phyloP scores from a whole-genome alignment of 2,113 vertebrate species.

The Ctenomys sociabilis region DNA sequence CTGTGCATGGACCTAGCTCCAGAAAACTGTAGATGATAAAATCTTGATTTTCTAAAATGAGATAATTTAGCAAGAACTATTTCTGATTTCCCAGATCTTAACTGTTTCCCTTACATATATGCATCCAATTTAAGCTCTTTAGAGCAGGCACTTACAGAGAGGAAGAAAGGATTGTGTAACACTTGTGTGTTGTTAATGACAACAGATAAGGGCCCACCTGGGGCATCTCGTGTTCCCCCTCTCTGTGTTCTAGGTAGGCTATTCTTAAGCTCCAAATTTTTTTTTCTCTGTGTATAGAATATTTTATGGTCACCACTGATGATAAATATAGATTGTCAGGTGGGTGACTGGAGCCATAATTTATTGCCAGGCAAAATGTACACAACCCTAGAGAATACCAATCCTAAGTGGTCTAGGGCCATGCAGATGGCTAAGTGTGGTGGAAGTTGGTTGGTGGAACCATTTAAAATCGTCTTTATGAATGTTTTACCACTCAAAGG shows the following conservation, averaged over 20 bases:
- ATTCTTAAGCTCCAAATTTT: background rate
- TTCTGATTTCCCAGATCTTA: background rate
- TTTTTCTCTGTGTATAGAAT: background rate
- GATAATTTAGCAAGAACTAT: background rate
- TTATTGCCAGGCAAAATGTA: too few species aligned
- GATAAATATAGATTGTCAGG: background rate
- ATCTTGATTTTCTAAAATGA: background rate
- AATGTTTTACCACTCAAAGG: background rate
- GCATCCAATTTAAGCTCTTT: background rate
- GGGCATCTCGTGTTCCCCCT: background rate
- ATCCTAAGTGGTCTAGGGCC: background rate
- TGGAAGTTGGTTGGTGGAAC: background rate
- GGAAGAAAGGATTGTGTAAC: background rate
- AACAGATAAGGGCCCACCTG: too few species aligned
- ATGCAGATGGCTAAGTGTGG: background rate
- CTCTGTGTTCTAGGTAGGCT: background rate
- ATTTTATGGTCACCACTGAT: background rate
- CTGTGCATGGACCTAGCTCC: background rate
- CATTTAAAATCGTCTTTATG: background rate
- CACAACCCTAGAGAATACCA: too few species aligned
- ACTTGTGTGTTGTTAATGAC: fast-evolving
- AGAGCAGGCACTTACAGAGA: background rate
- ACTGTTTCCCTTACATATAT: background rate
- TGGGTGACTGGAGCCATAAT: too few species aligned
- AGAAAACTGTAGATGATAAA: background rate